These are phyloP conservation scores for Caenorhabditis sinica DNA, from an alignment of 2,888 invertebrate genomes.

Conservation along the genomic window DNA sequence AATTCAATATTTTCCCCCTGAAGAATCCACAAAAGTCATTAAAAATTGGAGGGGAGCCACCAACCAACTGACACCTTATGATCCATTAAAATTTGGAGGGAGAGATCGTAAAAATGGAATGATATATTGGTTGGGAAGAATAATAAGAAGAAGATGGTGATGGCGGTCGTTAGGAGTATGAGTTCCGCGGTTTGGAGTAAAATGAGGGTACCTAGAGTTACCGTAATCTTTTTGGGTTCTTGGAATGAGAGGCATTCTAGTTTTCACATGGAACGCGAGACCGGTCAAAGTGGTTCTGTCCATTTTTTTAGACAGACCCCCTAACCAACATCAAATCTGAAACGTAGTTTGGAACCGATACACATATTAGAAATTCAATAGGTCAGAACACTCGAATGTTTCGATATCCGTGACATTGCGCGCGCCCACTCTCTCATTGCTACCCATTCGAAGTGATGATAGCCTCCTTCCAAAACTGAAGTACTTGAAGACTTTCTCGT, in stretches of 20 bases:
- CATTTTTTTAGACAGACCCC: too few relatives aligned
- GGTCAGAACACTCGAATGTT: conserved; percentile 52
- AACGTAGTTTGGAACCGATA: conserved; percentile 23
- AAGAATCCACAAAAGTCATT: background rate
- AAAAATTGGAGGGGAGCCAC: background rate
- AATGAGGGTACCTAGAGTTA: background rate
- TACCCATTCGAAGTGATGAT: conserved; percentile 29
- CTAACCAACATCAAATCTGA: background rate
- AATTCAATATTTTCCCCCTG: background rate
- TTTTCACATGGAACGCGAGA: too few relatives aligned
- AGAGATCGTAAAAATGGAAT: conserved; percentile 24
- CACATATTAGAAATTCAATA: conserved; percentile 12
- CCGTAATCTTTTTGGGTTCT: background rate
- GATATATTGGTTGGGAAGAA: conserved; percentile 31
- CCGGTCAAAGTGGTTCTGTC: too few relatives aligned
- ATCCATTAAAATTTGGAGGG: conserved; percentile 28
- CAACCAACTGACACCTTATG: conserved; percentile 39
- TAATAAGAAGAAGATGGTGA: background rate
- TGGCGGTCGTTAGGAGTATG: background rate
- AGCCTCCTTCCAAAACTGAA: conserved; percentile 27
- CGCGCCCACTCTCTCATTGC: too few relatives aligned
- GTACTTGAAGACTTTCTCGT: conserved; percentile 30
- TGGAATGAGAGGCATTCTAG: too few relatives aligned
- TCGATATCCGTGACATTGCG: conserved; percentile 58
- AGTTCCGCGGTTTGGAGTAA: background rate